These are phyloP conservation scores for Argynnis bischoffii DNA, from an alignment of 2,888 invertebrate species.

Conservation along the genomic window DNA sequence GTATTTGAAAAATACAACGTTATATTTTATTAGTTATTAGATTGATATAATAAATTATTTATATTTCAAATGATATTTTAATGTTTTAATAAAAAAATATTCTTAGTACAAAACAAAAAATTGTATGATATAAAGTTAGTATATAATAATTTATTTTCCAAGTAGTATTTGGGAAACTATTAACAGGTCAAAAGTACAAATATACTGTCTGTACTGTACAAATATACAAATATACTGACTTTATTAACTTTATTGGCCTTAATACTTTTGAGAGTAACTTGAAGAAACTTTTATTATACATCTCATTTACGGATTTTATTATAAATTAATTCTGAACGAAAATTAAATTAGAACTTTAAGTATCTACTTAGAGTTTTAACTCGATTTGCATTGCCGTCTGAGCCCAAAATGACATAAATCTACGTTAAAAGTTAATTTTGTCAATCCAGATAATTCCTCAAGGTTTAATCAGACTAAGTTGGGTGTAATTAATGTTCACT, in stretches of 20 bases:
- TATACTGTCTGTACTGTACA: too few species aligned
- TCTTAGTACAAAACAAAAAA: neutral
- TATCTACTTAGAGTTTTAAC: constrained; percentile 35
- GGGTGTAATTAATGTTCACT: constrained; percentile 81
- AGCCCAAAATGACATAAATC: constrained; percentile 69
- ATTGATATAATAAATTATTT: neutral
- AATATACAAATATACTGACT: neutral
- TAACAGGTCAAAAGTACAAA: too few species aligned
- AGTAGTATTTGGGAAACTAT: too few species aligned
- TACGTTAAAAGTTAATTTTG: constrained; percentile 82
- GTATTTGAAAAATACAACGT: neutral
- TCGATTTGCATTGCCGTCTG: constrained; percentile 45
- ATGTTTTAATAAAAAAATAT: neutral
- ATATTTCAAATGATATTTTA: neutral
- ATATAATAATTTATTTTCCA: too few species aligned
- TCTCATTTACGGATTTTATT: constrained; percentile 14
- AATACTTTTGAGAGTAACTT: constrained; percentile 14
- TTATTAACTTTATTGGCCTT: neutral
- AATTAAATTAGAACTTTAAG: constrained; percentile 39
- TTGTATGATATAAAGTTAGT: too few species aligned
- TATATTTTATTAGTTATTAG: neutral
- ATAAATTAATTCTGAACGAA: constrained; percentile 21
- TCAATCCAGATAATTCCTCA: constrained; percentile 82
- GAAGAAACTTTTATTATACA: constrained; percentile 21
- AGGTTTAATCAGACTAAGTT: constrained; percentile 82